These are phyloP conservation scores for Phallusia fumigata DNA, from an alignment of 23 tunicate genomes.

Conservation along the genomic window DNA sequence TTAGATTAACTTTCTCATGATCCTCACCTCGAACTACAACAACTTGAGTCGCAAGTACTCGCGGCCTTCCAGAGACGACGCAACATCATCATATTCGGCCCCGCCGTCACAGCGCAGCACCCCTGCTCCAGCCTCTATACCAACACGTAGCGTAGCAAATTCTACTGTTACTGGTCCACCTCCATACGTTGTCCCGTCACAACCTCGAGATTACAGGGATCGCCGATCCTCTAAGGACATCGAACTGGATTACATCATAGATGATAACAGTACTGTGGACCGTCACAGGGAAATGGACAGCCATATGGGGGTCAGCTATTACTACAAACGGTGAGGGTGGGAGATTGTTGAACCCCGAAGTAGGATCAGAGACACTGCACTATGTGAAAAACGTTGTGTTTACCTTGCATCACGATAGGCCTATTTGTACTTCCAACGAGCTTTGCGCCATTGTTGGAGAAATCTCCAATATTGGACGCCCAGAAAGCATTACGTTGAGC, in stretches of 20 bases:
- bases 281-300: constrained; percentile 55
- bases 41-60: constrained; percentile 28
- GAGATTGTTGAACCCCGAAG: not conserved
- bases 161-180: constrained; percentile 26
- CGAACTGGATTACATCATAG: constrained; percentile 77
- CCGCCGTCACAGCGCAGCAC: constrained; percentile 7
- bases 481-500: too few relatives aligned
- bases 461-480: too few relatives aligned
- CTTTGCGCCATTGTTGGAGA: too few relatives aligned
- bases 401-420: too few relatives aligned
- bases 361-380: too few relatives aligned
- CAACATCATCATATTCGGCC: constrained; percentile 6
- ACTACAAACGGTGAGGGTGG: constrained; percentile 42
- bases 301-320: constrained; percentile 86
- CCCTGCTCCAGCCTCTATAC: constrained; percentile 15
- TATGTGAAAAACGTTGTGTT: too few relatives aligned
- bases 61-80: constrained; percentile 1
- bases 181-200: constrained; percentile 40
- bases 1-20: constrained; percentile 62
- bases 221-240: constrained; percentile 64
- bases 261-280: constrained; percentile 24
- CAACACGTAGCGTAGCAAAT: constrained; percentile 29
- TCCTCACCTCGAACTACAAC: constrained; percentile 59
- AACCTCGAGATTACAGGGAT: constrained; percentile 21
- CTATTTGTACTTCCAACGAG: too few relatives aligned